Evolutionary conservation across 2,113 vertebrate species (phyloP), one percentile per base, ranked within the genome.

Genomic region (Festucalex cinctus): DNA sequence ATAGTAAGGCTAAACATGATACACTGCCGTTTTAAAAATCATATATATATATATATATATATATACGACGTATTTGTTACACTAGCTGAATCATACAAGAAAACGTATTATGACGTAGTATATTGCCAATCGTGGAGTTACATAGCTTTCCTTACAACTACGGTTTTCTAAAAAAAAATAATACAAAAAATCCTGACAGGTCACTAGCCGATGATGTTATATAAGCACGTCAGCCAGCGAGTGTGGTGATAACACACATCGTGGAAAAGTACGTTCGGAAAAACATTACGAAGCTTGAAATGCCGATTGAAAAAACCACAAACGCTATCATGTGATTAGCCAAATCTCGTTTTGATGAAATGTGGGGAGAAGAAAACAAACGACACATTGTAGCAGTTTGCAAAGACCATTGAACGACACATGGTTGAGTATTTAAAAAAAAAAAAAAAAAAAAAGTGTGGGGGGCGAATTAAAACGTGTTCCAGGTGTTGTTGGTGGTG

Each of bases 271-370:
- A 6, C 24, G 16, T 28, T 26, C 1, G 5, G 9, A 16, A 56
- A 56, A 28, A 56, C 24, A 56, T 28, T 13, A 24, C 9, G 13
- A 57, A 1, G 54, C 51, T 54, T 54, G 9, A 54, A 57, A 32
- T 32, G 13, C 7, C 2, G 32, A 16, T 57, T 3, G 7, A 57
- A 57, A 32, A 32, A 0, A 57, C 2, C 26, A 28, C 26, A 57
- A 32, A 57, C 6, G 26, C 26, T 57, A 17, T 57, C 54, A 57
- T 57, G 54, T 57, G 54, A 57, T 32, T 17, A 32, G 54, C 54
- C 54, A 57, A 26, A 57, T 57, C 51, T 32, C 32, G 54, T 57
- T 57, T 57, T 57, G 54, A 17, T 19, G 26, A 57, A 57, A 14
- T 22, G 13, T 16, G 24, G 1, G 3, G 2, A 4, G 24, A 12